Evolutionary conservation across 2,113 vertebrate genomes (phyloP).

Genomic region (Morone saxatilis): DNA sequence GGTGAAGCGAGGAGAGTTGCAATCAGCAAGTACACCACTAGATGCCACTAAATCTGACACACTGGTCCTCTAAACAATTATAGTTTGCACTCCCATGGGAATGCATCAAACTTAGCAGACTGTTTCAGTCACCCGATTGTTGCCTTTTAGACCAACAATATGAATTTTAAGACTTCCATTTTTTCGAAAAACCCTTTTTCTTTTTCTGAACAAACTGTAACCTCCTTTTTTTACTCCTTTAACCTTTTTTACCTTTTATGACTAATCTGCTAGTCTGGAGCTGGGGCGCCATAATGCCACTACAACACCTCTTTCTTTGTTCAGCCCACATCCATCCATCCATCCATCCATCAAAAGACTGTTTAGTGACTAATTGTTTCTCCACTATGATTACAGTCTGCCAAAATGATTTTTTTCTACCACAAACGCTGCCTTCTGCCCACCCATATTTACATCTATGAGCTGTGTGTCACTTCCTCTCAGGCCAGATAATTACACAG

Average conservation of each 20-base stretch:
- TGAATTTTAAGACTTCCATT: too few relatives aligned
- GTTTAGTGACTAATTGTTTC: constrained; percentile 49
- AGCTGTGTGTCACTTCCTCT: constrained; percentile 57
- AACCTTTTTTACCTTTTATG: neutral
- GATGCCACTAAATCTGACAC: too few relatives aligned
- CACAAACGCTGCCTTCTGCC: constrained; percentile 21
- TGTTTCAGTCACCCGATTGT: too few relatives aligned
- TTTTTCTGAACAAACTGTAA: too few relatives aligned
- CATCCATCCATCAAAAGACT: constrained; percentile 30
- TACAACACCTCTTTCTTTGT: neutral
- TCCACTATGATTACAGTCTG: constrained; percentile 37
- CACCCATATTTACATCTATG: constrained; percentile 34
- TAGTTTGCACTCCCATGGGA: too few relatives aligned
- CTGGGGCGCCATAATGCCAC: neutral
- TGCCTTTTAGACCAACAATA: too few relatives aligned
- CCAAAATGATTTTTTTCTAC: constrained; percentile 35
- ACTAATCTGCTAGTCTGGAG: neutral
- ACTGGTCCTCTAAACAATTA: too few relatives aligned
- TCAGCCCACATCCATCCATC: constrained; percentile 4
- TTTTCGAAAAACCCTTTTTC: too few relatives aligned
- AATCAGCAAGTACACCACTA: too few relatives aligned
- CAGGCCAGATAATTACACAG: constrained; percentile 54
- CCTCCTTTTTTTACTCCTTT: too few relatives aligned
- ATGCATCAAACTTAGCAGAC: too few relatives aligned
- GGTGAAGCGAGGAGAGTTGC: too few relatives aligned